These are phyloP conservation scores for Drosophila paramelanica DNA, from an alignment of 2,888 invertebrate genomes.

Conservation along the genomic window DNA sequence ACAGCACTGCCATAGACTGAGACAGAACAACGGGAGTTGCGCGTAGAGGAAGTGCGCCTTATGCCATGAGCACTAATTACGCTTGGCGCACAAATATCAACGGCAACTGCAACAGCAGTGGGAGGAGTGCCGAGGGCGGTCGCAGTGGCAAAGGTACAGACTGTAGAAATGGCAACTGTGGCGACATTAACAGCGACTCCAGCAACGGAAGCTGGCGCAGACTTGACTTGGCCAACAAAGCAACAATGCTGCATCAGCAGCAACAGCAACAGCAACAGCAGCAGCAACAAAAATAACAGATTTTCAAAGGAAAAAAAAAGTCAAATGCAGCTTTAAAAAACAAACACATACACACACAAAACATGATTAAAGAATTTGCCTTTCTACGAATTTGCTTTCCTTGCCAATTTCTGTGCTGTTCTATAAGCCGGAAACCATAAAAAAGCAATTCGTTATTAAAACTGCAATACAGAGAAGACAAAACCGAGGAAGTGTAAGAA, in stretches of 20 bases:
- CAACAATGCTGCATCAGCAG: slow-evolving; percentile 48
- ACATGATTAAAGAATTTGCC: slow-evolving; percentile 70
- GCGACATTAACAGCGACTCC: slow-evolving; percentile 69
- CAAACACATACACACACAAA: slow-evolving; percentile 21
- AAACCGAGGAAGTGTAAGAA: slow-evolving; percentile 8
- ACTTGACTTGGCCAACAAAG: slow-evolving; percentile 78
- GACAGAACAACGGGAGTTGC: slow-evolving; percentile 39
- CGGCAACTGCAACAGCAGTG: slow-evolving; percentile 29
- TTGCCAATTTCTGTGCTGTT: slow-evolving; percentile 69
- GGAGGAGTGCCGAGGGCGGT: slow-evolving; percentile 13
- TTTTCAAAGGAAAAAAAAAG: slow-evolving; percentile 13
- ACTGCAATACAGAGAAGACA: slow-evolving; percentile 56
- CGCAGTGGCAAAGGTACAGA: slow-evolving; percentile 16
- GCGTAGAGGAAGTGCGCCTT: slow-evolving; percentile 71
- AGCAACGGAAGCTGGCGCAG: slow-evolving; percentile 66
- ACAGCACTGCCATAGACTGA: slow-evolving; percentile 22
- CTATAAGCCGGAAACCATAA: slow-evolving; percentile 80
- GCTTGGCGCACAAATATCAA: slow-evolving; percentile 65
- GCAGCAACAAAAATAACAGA: slow-evolving; percentile 9
- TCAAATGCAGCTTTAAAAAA: slow-evolving; percentile 56
- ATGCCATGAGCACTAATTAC: slow-evolving; percentile 79
- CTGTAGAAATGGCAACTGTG: slow-evolving; percentile 57
- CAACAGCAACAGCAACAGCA: slow-evolving; percentile 36
- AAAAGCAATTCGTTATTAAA: slow-evolving; percentile 79
- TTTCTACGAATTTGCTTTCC: slow-evolving; percentile 48